A percentile compares a stretch with the other conserved stretches of the same genome.
Evolutionary conservation across 2,888 invertebrate genomes (phyloP).

Genomic region (Epistrophe grossulariae): DNA sequence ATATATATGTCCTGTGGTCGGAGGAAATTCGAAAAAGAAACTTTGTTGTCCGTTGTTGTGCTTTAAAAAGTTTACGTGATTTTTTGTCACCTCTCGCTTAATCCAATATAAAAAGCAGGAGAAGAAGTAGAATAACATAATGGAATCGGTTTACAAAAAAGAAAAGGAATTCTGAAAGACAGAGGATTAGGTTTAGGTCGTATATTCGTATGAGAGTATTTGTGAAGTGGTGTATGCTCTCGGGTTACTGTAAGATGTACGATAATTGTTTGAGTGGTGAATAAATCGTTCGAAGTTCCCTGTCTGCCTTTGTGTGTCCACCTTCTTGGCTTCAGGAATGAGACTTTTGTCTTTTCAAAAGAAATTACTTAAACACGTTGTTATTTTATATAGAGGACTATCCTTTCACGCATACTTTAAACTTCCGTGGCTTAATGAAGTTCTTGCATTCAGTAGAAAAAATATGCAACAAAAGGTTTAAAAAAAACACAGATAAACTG

Average conservation of each 20-base stretch:
- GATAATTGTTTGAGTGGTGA: constrained; percentile 73
- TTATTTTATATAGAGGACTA: background rate
- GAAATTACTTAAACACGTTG: background rate
- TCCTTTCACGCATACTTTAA: background rate
- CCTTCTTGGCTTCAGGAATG: constrained; percentile 21
- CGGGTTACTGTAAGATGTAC: constrained; percentile 55
- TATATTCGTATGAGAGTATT: constrained; percentile 37
- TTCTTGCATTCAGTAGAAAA: background rate
- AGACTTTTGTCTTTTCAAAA: background rate
- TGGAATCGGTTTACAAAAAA: background rate
- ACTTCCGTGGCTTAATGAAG: background rate
- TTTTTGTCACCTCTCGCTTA: constrained; percentile 65
- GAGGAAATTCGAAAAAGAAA: constrained; percentile 45
- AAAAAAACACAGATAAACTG: too few species aligned
- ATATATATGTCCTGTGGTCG: constrained; percentile 50
- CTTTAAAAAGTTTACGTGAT: constrained; percentile 56
- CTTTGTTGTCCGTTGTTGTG: constrained; percentile 50
- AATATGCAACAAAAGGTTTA: too few species aligned
- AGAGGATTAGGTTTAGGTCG: background rate
- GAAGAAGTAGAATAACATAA: background rate
- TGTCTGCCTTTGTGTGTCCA: constrained; percentile 41
- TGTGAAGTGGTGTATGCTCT: constrained; percentile 21
- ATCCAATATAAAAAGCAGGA: constrained; percentile 41
- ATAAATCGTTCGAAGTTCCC: constrained; percentile 56
- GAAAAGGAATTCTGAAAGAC: background rate